Conservation (phyloP, 2,797 vertebrate genomes). For the Betta splendens region DNA sequence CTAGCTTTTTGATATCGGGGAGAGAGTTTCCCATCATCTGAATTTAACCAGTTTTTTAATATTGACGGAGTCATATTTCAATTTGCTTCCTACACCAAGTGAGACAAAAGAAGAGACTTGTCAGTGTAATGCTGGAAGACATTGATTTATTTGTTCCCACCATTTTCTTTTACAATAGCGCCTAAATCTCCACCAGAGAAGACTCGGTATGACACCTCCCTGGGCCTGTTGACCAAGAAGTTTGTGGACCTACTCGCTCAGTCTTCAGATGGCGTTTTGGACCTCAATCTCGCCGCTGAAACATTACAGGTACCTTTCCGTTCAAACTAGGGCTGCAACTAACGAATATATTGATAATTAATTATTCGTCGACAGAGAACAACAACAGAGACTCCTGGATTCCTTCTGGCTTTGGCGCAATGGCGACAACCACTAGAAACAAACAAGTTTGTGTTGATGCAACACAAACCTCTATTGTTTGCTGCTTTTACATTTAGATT, state of each 20-base stretch:
- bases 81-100: background rate
- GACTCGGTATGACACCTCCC: conserved; percentile 95
- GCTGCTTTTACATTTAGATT: too few species aligned
- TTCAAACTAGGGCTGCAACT: background rate
- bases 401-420: too few species aligned
- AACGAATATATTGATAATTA: too few species aligned
- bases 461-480: too few species aligned
- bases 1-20: background rate
- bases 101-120: background rate
- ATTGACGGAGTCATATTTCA: background rate
- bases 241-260: conserved; percentile 95
- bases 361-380: too few species aligned
- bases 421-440: too few species aligned
- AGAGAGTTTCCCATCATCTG: background rate
- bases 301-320: conserved; percentile 77
- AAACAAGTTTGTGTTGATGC: too few species aligned
- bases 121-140: background rate
- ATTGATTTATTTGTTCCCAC: background rate
- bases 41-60: background rate
- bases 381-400: too few species aligned
- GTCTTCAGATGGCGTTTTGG: conserved; percentile 93
- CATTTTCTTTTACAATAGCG: conserved; percentile 68
- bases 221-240: conserved; percentile 96
- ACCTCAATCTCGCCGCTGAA: conserved; percentile 95
- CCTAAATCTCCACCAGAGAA: conserved; percentile 95